These are phyloP conservation scores for Acanthornis magna DNA, from an alignment of 2,797 vertebrate species.

Conservation along the genomic window DNA sequence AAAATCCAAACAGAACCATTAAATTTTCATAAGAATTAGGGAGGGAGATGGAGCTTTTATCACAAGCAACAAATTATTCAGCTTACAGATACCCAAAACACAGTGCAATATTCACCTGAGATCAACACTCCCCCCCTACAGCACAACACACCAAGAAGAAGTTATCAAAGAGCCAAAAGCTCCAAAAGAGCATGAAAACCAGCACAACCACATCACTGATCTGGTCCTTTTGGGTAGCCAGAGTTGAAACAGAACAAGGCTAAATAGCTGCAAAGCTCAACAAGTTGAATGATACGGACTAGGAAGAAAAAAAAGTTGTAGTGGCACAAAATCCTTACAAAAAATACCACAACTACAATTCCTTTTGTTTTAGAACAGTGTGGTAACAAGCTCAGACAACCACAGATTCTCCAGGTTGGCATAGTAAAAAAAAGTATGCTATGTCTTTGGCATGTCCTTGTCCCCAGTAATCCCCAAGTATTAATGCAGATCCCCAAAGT, in stretches of 20 bases:
- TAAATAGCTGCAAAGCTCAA: neutral
- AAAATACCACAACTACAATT: slow-evolving; percentile 4
- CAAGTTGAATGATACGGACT: neutral
- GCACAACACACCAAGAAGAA: neutral
- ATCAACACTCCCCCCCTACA: neutral
- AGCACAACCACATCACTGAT: fast-evolving
- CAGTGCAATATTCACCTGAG: neutral
- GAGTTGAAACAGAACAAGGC: neutral
- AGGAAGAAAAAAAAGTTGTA: neutral
- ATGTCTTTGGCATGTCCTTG: neutral
- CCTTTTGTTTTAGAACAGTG: slow-evolving; percentile 11
- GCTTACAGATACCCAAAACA: neutral
- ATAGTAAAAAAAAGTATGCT: neutral
- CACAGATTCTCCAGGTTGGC: neutral
- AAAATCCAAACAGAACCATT: neutral
- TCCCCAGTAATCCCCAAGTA: neutral
- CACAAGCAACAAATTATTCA: neutral
- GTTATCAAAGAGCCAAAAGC: neutral
- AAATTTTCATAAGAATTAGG: neutral
- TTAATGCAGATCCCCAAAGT: neutral
- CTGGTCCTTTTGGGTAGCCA: neutral
- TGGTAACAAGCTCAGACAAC: neutral
- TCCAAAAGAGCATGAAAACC: neutral
- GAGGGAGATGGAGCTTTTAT: neutral
- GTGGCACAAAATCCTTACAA: neutral